These are phyloP conservation scores for Poeciliopsis infans DNA, from an alignment of 2,797 vertebrate species.

Conservation along the genomic window DNA sequence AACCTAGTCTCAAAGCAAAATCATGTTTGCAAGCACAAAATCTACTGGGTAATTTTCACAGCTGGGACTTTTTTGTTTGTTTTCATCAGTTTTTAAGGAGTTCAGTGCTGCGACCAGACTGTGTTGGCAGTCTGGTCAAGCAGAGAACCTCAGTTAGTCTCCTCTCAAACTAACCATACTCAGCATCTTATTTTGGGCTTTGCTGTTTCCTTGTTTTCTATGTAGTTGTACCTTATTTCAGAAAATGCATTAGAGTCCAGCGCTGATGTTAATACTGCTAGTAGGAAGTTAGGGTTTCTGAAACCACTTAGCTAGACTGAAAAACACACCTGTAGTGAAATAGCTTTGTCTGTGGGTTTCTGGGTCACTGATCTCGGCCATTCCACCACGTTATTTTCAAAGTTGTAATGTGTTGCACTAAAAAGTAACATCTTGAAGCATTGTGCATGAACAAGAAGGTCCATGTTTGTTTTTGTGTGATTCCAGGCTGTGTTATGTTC, in stretches of 20 bases:
- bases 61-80: background rate
- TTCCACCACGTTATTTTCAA: background rate
- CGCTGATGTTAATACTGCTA: background rate
- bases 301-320: background rate
- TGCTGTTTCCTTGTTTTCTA: background rate
- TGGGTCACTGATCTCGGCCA: background rate
- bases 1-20: background rate
- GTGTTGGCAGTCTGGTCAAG: background rate
- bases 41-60: background rate
- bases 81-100: background rate
- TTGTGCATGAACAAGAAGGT: conserved; percentile 2
- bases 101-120: background rate
- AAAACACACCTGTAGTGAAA: background rate
- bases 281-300: background rate
- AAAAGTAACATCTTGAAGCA: background rate
- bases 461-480: background rate
- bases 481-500: conserved; percentile 1
- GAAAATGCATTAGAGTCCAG: background rate
- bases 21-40: background rate
- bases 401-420: background rate
- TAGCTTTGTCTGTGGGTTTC: background rate
- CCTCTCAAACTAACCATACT: background rate
- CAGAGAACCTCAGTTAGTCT: background rate
- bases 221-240: background rate
- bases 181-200: background rate